Conservation (phyloP, 53 echinoderm and acorn worm genomes). For the Apostichopus leukothele region DNA sequence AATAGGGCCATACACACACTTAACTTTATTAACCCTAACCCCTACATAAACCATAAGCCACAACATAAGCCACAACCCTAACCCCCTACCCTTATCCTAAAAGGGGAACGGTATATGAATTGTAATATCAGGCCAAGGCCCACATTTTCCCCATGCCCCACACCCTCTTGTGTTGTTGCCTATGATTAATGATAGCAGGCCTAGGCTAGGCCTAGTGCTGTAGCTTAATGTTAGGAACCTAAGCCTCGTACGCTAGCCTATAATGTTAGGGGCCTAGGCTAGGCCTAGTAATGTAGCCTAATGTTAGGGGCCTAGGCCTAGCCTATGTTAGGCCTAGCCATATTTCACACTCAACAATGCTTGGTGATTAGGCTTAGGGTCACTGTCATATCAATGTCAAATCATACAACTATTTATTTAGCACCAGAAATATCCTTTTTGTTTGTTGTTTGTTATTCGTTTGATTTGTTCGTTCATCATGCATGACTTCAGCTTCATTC, state of each 20-base stretch:
- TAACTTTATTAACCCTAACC: neutral
- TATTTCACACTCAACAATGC: constrained; percentile 24
- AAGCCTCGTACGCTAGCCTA: neutral
- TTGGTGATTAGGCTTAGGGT: constrained; percentile 28
- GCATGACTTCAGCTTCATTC: constrained; percentile 35
- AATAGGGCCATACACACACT: neutral
- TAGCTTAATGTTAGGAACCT: neutral
- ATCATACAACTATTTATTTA: constrained; percentile 28
- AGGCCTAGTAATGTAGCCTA: constrained; percentile 8
- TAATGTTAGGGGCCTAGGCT: constrained; percentile 13
- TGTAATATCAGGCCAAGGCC: neutral
- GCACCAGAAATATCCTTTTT: constrained; percentile 36
- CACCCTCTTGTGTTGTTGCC: constrained; percentile 34
- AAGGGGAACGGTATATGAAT: constrained; percentile 9
- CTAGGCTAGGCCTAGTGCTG: constrained; percentile 20
- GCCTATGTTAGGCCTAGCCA: constrained; percentile 5
- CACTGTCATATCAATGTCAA: constrained; percentile 24
- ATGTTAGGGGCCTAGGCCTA: constrained; percentile 30
- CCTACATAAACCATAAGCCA: constrained; percentile 16
- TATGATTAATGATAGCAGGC: constrained; percentile 20
- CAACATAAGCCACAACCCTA: constrained; percentile 43
- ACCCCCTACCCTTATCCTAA: constrained; percentile 12
- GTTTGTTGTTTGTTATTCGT: too few species aligned
- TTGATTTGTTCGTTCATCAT: constrained; percentile 21
- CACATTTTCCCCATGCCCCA: constrained; percentile 29